Evolutionary conservation across 1,140 invertebrate genomes (phyloP).

Genomic region (Caenorhabditis latens): DNA sequence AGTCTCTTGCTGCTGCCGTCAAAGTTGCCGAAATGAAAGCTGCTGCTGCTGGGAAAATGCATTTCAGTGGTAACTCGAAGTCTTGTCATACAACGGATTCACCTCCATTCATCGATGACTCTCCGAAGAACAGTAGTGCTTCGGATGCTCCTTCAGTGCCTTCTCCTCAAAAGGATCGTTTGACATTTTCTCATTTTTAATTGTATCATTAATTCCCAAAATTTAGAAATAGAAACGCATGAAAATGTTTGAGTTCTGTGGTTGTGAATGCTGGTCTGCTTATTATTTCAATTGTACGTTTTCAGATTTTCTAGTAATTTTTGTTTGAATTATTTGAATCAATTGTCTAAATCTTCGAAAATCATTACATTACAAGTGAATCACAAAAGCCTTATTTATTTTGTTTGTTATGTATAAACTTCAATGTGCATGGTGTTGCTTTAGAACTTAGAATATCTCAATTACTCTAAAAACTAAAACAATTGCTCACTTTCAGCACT

Average conservation of each 20-base stretch:
- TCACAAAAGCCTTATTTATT: neutral
- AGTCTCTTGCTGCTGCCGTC: constrained; percentile 44
- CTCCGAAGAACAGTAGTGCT: constrained; percentile 56
- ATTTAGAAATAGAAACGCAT: neutral
- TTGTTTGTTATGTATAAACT: neutral
- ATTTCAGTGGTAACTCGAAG: neutral
- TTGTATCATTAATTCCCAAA: neutral
- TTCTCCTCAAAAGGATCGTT: constrained; percentile 20
- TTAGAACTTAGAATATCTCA: neutral
- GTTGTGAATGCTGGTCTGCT: constrained; percentile 22
- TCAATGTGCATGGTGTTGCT: constrained; percentile 18
- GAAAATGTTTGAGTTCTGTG: constrained; percentile 4
- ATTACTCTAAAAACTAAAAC: neutral
- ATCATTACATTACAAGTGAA: neutral
- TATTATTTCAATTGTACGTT: neutral
- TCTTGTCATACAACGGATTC: neutral
- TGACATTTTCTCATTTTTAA: neutral
- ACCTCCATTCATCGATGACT: constrained; percentile 67
- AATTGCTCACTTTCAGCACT: constrained; percentile 13
- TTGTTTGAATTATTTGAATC: neutral
- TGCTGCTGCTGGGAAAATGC: constrained; percentile 3
- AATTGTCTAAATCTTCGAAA: neutral
- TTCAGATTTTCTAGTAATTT: neutral
- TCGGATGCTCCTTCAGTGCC: constrained; percentile 5
- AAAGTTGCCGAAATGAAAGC: constrained; percentile 58